Conservation (phyloP, 2,797 vertebrate genomes). For the Anniella stebbinsi region DNA sequence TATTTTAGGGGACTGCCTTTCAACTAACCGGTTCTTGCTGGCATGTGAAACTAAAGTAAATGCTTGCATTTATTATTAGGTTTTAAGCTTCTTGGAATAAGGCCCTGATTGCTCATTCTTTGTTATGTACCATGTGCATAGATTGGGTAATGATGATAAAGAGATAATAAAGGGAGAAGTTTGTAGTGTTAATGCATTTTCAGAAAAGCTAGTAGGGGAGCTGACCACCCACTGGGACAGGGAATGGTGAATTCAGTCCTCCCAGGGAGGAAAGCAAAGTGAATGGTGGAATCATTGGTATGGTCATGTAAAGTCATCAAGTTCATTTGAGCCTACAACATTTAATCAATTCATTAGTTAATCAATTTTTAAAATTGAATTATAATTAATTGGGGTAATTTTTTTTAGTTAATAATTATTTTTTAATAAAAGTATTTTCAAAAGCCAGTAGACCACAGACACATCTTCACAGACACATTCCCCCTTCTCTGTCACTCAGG, state of each 20-base stretch:
- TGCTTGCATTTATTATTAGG: background rate
- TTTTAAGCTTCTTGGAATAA: background rate
- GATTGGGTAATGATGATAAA: background rate
- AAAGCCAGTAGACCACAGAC: background rate
- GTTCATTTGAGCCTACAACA: background rate
- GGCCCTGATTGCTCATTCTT: background rate
- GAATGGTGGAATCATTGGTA: background rate
- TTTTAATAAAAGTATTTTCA: background rate
- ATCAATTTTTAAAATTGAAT: background rate
- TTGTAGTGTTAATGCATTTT: background rate
- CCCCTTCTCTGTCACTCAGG: background rate
- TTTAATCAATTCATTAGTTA: background rate
- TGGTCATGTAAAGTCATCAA: background rate
- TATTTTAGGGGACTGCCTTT: background rate
- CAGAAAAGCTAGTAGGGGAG: background rate
- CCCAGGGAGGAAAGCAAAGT: too few relatives aligned
- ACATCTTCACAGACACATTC: background rate
- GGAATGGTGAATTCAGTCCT: too few relatives aligned
- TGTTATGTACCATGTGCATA: background rate
- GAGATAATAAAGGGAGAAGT: background rate
- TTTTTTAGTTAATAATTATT: background rate
- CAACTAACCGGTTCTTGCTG: background rate
- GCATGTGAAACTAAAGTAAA: background rate
- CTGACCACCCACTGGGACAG: background rate
- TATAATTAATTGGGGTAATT: background rate